Conservation (phyloP, 2,113 vertebrate species). For the Phylloscopus trochiloides region DNA sequence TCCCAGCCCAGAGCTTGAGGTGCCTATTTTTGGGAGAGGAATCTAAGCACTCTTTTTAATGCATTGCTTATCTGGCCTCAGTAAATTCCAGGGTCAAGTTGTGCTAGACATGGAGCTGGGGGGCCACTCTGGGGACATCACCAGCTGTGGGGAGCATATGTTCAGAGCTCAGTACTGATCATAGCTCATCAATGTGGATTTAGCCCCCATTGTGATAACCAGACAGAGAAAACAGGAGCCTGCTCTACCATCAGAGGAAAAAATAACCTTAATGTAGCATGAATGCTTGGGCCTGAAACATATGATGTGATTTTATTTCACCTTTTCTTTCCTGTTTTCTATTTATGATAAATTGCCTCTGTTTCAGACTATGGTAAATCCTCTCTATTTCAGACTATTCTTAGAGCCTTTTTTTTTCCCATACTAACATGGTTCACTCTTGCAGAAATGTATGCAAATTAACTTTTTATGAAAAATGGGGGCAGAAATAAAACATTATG, state of each 20-base stretch:
- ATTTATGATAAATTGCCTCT: slow-evolving; percentile 4
- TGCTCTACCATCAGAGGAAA: neutral
- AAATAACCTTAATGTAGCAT: neutral
- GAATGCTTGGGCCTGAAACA: neutral
- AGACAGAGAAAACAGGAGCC: neutral
- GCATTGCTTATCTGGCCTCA: neutral
- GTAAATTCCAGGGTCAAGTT: neutral
- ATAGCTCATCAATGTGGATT: neutral
- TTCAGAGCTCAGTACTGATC: neutral
- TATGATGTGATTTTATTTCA: neutral
- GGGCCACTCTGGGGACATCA: neutral
- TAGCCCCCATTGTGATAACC: neutral
- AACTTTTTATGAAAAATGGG: slow-evolving; percentile 69
- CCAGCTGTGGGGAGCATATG: neutral
- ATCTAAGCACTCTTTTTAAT: neutral
- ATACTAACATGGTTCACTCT: slow-evolving; percentile 50
- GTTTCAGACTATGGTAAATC: slow-evolving; percentile 45
- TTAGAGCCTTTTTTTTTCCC: slow-evolving; percentile 8
- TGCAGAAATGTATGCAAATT: slow-evolving; percentile 70
- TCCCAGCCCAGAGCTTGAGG: neutral
- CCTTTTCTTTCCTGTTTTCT: neutral
- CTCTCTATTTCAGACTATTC: slow-evolving; percentile 47
- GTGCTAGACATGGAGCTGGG: neutral
- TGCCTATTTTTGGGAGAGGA: neutral
- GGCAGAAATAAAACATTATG: slow-evolving; percentile 69